Base-by-base conservation (phyloP, 1,140 invertebrate species). In the Drosophila lowei region DNA sequence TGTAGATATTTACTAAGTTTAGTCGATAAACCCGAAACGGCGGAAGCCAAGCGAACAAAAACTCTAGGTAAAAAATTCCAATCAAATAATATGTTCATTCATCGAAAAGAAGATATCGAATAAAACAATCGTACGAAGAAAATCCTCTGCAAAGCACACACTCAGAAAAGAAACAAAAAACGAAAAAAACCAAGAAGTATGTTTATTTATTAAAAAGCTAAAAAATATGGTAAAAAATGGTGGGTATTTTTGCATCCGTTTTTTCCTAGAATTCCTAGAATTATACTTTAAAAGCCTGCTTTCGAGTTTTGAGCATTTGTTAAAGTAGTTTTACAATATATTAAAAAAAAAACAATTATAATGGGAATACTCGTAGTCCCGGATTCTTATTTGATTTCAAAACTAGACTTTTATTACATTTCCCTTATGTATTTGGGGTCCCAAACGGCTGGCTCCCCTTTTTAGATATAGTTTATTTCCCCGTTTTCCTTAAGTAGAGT, bases 1-100 rank as follows among this genome's bases (percentile, higher is more conserved):
- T 78, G 77, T 85, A 85, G 81, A 75, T 85, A 77, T 67, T 86
- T 85, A 38, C 34, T 85, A 85, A 85, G 81, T 77, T 86, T 85
- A 85, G 81, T 62, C 56, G 53, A 75, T 75, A 65, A 77, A 86
- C 44, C 50, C 66, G 72, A 42, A 47, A 54, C 55, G 47, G 57
- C 55, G 47, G 38, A 25, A 61, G 65, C 30, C 18, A 56, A 49
- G 61, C 9, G 43, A 56, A 21, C 21, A 72, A 44, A 47, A 70
- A 79, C 62, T 41, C 61, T 85, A 77, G 80, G 77, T 65, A 86
- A 86, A 86, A 18, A 86, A 86, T 80, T 80, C 86, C 50, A 81
- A 85, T 78, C 74, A 52, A 81, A 86, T 79, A 76, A 66, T 80
- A 66, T 85, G 73, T 86, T 86, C 61, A 86, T 57, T 76, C 54